Percentiles rank a stretch among this genome's conserved stretches.
phyloP scores from a whole-genome alignment of 2,888 invertebrate species.

The Amorpha juglandis region DNA sequence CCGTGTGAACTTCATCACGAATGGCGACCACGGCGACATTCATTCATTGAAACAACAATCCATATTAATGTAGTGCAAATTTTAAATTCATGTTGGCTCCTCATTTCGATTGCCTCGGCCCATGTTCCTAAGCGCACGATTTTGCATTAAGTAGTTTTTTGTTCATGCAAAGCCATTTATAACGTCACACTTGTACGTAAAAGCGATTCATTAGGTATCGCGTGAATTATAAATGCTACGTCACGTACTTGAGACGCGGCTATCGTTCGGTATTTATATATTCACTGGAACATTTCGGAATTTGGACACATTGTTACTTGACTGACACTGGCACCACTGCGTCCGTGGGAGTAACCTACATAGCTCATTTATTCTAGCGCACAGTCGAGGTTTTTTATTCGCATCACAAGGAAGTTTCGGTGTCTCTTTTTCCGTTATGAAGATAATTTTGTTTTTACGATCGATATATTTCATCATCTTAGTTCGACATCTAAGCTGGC shows the following conservation, averaged over 20 bases:
- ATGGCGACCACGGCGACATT: slow-evolving; percentile 80
- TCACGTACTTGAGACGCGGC: slow-evolving; percentile 53
- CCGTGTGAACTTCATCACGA: slow-evolving; percentile 83
- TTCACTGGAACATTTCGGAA: slow-evolving; percentile 55
- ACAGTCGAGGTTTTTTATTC: background rate
- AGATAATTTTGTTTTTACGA: slow-evolving; percentile 57
- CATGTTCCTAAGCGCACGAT: slow-evolving; percentile 80
- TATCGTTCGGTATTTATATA: slow-evolving; percentile 56
- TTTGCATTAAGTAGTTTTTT: slow-evolving; percentile 80
- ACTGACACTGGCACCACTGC: slow-evolving; percentile 39
- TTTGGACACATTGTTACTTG: slow-evolving; percentile 47
- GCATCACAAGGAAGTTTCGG: background rate
- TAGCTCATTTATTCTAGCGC: slow-evolving; percentile 30
- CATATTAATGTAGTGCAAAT: slow-evolving; percentile 84
- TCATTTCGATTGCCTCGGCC: slow-evolving; percentile 74
- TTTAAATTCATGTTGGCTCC: slow-evolving; percentile 80
- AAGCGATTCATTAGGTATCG: slow-evolving; percentile 67
- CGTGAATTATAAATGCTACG: slow-evolving; percentile 62
- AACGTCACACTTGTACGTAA: slow-evolving; percentile 71
- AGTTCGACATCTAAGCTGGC: slow-evolving; percentile 62
- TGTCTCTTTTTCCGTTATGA: slow-evolving; percentile 43
- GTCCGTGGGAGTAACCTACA: slow-evolving; percentile 55
- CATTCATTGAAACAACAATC: slow-evolving; percentile 84
- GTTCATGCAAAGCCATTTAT: slow-evolving; percentile 73
- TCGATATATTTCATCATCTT: slow-evolving; percentile 51